Evolutionary conservation across 1,140 invertebrate genomes (phyloP).

Genomic region (Sinella curviseta): DNA sequence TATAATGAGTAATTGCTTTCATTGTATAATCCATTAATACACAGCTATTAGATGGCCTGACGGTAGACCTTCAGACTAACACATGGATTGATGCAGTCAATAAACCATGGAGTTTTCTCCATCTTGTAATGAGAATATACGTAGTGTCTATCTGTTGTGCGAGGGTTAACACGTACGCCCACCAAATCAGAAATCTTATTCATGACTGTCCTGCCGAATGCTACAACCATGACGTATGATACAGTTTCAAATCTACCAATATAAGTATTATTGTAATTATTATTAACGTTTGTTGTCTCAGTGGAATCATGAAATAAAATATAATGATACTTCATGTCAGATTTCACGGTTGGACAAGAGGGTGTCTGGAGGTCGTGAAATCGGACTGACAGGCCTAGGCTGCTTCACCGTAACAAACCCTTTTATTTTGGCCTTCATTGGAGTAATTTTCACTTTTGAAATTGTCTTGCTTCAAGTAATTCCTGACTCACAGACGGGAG

Average conservation of each 20-base stretch:
- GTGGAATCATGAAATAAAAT: neutral
- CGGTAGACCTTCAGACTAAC: neutral
- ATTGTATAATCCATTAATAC: neutral
- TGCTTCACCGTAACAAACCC: constrained; percentile 34
- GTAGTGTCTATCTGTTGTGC: neutral
- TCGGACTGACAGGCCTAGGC: constrained; percentile 25
- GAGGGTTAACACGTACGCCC: neutral
- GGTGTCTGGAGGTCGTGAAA: neutral
- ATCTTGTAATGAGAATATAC: neutral
- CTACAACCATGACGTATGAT: constrained; percentile 20
- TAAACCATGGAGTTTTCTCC: neutral
- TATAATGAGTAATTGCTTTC: neutral
- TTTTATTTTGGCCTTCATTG: constrained; percentile 29
- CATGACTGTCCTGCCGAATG: neutral
- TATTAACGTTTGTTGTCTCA: neutral
- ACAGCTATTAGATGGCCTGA: neutral
- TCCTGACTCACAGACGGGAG: neutral
- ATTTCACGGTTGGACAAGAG: constrained; percentile 28
- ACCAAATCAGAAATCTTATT: neutral
- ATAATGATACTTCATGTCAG: neutral
- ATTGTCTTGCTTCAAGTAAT: constrained; percentile 36
- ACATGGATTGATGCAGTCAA: neutral
- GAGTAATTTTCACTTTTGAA: constrained; percentile 39
- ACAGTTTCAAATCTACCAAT: neutral
- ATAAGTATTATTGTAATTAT: neutral